Evolutionary conservation across 1,140 invertebrate genomes (phyloP).

Genomic region (Nephila pilipes): DNA sequence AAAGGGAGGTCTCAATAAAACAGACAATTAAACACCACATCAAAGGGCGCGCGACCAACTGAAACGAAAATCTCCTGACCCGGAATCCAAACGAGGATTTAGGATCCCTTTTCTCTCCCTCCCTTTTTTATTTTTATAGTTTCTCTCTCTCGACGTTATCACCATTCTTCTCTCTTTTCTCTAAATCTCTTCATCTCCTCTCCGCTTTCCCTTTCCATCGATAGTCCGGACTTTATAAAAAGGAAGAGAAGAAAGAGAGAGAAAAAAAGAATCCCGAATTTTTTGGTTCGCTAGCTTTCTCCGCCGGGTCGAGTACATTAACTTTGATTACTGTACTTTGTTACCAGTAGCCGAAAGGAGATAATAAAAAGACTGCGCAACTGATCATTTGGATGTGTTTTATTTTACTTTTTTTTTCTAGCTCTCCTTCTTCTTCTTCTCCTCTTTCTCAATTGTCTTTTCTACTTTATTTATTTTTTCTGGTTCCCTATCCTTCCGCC

Average conservation of each 20-base stretch:
- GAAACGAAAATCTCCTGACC: conserved; percentile 71
- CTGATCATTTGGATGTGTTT: conserved; percentile 68
- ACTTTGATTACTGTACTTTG: conserved; percentile 77
- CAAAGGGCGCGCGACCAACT: conserved; percentile 69
- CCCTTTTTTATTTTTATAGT: conserved; percentile 49
- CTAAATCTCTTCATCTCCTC: conserved; percentile 75
- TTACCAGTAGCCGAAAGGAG: conserved; percentile 75
- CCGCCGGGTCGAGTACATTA: conserved; percentile 73
- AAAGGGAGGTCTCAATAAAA: conserved; percentile 61
- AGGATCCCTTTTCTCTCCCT: not conserved
- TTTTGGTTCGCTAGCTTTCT: conserved; percentile 73
- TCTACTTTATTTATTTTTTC: conserved; percentile 64
- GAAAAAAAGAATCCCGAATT: conserved; percentile 17
- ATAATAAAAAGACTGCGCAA: conserved; percentile 75
- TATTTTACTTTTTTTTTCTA: not conserved
- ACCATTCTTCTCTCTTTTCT: conserved; percentile 73
- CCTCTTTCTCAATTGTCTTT: conserved; percentile 57
- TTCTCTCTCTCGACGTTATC: conserved; percentile 72
- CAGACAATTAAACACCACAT: conserved; percentile 77
- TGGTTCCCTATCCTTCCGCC: not conserved
- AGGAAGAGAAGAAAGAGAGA: not conserved
- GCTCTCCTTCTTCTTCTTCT: conserved; percentile 48
- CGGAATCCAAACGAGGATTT: conserved; percentile 69
- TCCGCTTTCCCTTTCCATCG: conserved; percentile 2
- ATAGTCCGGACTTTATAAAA: conserved; percentile 56